Evolutionary conservation across 2,113 vertebrate species (phyloP), one percentile per base, ranked within the genome.

Genomic region (Balaeniceps rex): DNA sequence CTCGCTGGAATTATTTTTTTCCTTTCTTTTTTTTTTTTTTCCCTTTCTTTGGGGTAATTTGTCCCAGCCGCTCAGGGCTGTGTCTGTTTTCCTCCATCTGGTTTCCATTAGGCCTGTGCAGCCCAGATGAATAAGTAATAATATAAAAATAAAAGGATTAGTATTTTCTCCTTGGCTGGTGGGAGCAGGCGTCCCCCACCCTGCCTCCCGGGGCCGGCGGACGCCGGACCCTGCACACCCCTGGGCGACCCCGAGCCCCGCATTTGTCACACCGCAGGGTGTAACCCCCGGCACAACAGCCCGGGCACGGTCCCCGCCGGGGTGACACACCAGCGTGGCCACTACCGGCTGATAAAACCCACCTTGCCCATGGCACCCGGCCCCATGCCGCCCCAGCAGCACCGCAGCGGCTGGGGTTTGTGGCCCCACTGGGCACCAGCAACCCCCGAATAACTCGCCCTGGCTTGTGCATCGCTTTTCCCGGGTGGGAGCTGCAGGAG

Each of bases 11-110:
- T 98, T 96, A 98, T 98, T 98, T 98, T 98, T 98, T 98, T 98
- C 51, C 46, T 25, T 60, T 97, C 22, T 60, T 97, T 95, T 98
- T 98, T 98, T 98, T 98, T 98, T 98, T 44, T 57, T 52, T 16
- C 98, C 97, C 95, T 98, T 98, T 98, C 87, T 87, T 86, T 95
- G 76, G 93, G 91, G 98, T 99, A 99, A 99, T 98, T 98, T 98
- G 98, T 98, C 98, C 98, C 99, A 99, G 99, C 98, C 98, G 96
- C 98, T 98, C 97, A 81, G 97, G 98, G 98, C 98, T 96, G 89
- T 97, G 98, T 98, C 98, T 98, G 99, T 98, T 98, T 98, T 98
- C 97, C 98, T 98, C 98, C 99, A 99, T 99, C 99, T 99, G 99
- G 98, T 98, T 98, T 98, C 98, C 97, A 98, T 99, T 98, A 99